Base-by-base conservation (phyloP, 2,888 invertebrate species). In the Gordius sp. region DNA sequence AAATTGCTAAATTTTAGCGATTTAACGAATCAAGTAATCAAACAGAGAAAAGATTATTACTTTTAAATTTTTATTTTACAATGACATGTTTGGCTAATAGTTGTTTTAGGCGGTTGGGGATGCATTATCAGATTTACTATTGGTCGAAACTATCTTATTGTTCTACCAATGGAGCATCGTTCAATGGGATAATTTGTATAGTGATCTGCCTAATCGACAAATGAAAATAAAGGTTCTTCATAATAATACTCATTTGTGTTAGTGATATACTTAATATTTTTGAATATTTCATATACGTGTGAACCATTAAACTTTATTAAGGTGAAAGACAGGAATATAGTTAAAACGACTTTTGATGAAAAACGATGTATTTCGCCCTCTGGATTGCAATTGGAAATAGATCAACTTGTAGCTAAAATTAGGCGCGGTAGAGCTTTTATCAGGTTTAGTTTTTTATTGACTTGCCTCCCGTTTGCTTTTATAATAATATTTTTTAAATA, bases 41-140 rank as follows among this genome's bases (percentile, higher is more conserved):
- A n/a, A n/a, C n/a, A n/a, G n/a, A n/a, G n/a, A n/a, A n/a, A n/a
- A n/a, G n/a, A n/a, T n/a, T n/a, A n/a, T n/a, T n/a, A n/a, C n/a
- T n/a, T n/a, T n/a, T n/a, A n/a, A n/a, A n/a, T n/a, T n/a, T n/a
- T n/a, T n/a, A n/a, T n/a, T n/a, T n/a, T n/a, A n/a, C n/a, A n/a
- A n/a, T n/a, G n/a, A n/a, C n/a, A n/a, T n/a, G n/a, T n/a, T n/a
- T n/a, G n/a, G n/a, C n/a, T n/a, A n/a, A n/a, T n/a, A n/a, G n/a
- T n/a, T n/a, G n/a, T n/a, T 41, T n/a, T 28, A 62, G 59, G 47
- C 63, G 64, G 69, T 93, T 0, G 97, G 97, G 0, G 97, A 97
- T 73, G 93, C 93, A 1, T 78, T 97, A 57, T 86, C 91, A 0
- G 93, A 93, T 66, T 75, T 97, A 76, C 73, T 99, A 59, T 69